phyloP scores from a whole-genome alignment of 2,888 invertebrate species.

The Rhorus exstirpatorius region DNA sequence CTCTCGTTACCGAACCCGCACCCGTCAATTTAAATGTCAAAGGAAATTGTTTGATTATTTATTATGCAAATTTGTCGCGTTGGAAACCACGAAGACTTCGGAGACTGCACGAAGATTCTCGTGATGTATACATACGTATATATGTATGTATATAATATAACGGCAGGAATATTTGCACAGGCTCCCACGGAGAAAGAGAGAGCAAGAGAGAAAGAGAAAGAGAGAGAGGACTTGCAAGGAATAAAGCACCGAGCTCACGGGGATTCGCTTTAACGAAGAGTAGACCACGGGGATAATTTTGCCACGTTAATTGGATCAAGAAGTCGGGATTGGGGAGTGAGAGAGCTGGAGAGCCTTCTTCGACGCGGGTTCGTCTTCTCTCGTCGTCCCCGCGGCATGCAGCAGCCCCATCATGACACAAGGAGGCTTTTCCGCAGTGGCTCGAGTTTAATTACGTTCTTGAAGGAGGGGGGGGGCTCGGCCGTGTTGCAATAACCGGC shows the following conservation, averaged over 20 bases:
- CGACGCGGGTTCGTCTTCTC: conserved; percentile 70
- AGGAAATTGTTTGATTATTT: conserved; percentile 85
- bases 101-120: conserved; percentile 30
- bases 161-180: conserved; percentile 34
- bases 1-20: conserved; percentile 59
- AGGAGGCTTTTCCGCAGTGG: conserved; percentile 58
- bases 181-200: conserved; percentile 2
- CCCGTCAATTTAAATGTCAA: conserved; percentile 84
- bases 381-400: conserved; percentile 57
- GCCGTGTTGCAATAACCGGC: conserved; percentile 81
- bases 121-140: not conserved
- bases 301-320: conserved; percentile 85
- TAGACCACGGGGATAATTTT: conserved; percentile 81
- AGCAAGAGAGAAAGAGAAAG: conserved; percentile 20
- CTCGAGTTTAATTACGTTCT: conserved; percentile 83
- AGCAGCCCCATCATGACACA: conserved; percentile 73
- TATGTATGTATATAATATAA: not conserved
- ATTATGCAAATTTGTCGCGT: conserved; percentile 84
- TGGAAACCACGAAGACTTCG: conserved; percentile 26
- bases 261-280: conserved; percentile 69
- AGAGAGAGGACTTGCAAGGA: conserved; percentile 35
- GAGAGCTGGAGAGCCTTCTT: conserved; percentile 77
- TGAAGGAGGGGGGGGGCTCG: conserved; percentile 72
- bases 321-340: conserved; percentile 80
- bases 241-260: conserved; percentile 34